These are phyloP conservation scores for Chymomyza fuscimana DNA, from an alignment of 2,888 invertebrate species.

Conservation along the genomic window DNA sequence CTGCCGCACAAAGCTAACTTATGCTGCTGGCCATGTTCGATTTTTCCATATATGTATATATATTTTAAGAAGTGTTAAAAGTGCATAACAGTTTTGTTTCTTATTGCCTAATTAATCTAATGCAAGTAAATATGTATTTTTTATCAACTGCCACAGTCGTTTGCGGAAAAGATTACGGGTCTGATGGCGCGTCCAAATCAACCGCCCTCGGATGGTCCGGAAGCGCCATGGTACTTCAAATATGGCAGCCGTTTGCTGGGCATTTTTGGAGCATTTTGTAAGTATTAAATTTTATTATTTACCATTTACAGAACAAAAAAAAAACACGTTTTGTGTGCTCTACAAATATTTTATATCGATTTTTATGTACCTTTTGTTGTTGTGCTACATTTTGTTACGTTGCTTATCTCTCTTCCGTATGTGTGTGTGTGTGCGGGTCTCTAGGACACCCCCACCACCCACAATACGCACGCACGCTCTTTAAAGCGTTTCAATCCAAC, in stretches of 20 bases:
- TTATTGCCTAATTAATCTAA: neutral
- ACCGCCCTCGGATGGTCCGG: slow-evolving; percentile 85
- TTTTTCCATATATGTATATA: slow-evolving; percentile 23
- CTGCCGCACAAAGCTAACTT: slow-evolving; percentile 56
- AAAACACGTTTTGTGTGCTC: slow-evolving; percentile 26
- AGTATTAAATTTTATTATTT: slow-evolving; percentile 77
- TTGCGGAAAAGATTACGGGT: slow-evolving; percentile 88
- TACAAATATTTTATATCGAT: slow-evolving; percentile 69
- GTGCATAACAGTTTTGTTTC: neutral
- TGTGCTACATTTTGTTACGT: slow-evolving; percentile 35
- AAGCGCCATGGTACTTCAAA: slow-evolving; percentile 94
- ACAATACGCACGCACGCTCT: slow-evolving; percentile 38
- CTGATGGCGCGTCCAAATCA: slow-evolving; percentile 89
- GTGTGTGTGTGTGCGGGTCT: slow-evolving; percentile 35
- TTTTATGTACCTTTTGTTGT: slow-evolving; percentile 71
- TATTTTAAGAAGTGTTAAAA: neutral
- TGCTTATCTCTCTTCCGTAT: slow-evolving; percentile 47
- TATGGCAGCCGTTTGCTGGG: slow-evolving; percentile 91
- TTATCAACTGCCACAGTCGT: slow-evolving; percentile 65
- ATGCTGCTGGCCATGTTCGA: slow-evolving; percentile 23
- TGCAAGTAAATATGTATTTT: neutral
- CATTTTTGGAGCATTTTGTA: slow-evolving; percentile 91
- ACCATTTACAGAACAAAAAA: slow-evolving; percentile 14
- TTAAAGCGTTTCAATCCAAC: slow-evolving; percentile 31
- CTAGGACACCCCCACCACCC: slow-evolving; percentile 31